Conservation (phyloP, 2,888 invertebrate species). For the Ditylenchus weischeri region DNA sequence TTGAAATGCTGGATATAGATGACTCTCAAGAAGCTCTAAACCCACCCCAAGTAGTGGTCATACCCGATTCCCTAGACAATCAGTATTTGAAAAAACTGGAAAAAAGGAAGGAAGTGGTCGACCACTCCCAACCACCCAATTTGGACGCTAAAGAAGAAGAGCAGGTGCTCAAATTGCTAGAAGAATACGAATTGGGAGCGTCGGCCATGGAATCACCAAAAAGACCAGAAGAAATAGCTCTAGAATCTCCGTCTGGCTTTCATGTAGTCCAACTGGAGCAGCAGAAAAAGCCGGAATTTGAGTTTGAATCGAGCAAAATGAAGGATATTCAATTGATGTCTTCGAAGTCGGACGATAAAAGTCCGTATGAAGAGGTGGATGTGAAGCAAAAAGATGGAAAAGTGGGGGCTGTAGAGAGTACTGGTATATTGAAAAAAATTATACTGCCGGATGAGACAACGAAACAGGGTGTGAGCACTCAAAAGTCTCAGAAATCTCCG, state of each 20-base stretch:
- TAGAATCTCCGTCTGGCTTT: not conserved
- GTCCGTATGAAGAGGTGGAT: too few species aligned
- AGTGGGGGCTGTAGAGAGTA: too few species aligned
- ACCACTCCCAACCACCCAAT: not conserved
- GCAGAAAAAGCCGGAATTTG: too few species aligned
- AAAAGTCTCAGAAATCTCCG: too few species aligned
- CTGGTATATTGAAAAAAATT: too few species aligned
- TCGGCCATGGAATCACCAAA: not conserved
- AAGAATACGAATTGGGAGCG: conserved; percentile 33
- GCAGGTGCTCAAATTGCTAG: conserved; percentile 29
- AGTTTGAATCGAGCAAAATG: too few species aligned
- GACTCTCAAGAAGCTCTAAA: not conserved
- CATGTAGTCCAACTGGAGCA: not conserved
- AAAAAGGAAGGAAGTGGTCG: not conserved
- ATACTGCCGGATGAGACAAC: too few species aligned
- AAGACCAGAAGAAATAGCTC: not conserved
- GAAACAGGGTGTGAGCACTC: too few species aligned
- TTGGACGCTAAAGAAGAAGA: conserved; percentile 31
- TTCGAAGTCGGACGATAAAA: too few species aligned
- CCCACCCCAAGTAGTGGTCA: not conserved
- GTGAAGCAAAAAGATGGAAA: too few species aligned
- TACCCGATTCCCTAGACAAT: conserved; percentile 4
- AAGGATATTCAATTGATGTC: too few species aligned
- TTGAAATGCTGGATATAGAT: conserved; percentile 3
- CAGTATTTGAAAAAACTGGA: conserved; percentile 3